These are phyloP conservation scores for Clitarchus hookeri DNA, from an alignment of 2,888 invertebrate genomes.

Conservation along the genomic window DNA sequence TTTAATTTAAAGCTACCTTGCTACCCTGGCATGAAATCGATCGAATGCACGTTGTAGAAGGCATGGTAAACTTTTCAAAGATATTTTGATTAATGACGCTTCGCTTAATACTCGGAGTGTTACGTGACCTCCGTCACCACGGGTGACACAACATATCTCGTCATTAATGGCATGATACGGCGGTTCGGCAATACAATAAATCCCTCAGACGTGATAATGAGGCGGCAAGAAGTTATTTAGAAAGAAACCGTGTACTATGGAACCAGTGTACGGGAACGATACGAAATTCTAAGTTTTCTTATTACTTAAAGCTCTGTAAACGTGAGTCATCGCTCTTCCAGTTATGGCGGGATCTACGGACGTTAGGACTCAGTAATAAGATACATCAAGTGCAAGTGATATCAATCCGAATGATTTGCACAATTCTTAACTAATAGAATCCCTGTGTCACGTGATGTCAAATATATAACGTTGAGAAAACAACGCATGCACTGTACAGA, in stretches of 20 bases:
- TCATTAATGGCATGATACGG: conserved; percentile 16
- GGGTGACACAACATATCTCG: conserved; percentile 10
- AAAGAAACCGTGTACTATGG: not conserved
- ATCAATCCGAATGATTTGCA: not conserved
- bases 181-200: not conserved
- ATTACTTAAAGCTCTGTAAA: not conserved
- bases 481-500: no score
- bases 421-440: no score
- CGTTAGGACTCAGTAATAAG: not conserved
- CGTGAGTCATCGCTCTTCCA: not conserved
- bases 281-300: not conserved
- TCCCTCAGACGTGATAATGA: not conserved
- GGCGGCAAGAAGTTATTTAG: not conserved
- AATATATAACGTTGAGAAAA: no score
- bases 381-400: not conserved
- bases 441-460: no score
- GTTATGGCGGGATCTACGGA: not conserved
- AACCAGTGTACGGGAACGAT: not conserved
- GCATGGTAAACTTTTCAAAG: not conserved
- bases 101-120: conserved; percentile 7
- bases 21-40: not conserved
- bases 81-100: not conserved
- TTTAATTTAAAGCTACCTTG: not conserved
- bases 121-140: conserved; percentile 14
- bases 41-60: not conserved